phyloP scores from a whole-genome alignment of 2,888 invertebrate species.

The Eulithis testata region DNA sequence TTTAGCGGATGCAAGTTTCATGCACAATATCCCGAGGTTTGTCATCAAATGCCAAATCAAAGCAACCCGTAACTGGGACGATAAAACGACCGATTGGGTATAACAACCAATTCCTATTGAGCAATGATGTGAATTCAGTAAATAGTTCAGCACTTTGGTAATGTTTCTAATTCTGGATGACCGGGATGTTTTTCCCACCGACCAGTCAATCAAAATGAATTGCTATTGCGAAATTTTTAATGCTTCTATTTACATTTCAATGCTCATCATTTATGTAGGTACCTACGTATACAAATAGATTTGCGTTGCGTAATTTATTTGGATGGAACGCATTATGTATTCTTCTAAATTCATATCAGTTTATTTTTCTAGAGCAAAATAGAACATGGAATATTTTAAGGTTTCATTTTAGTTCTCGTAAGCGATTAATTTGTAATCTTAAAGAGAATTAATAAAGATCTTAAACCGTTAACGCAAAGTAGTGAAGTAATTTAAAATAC shows the following conservation, averaged over 20 bases:
- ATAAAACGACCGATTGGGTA: conserved; percentile 11
- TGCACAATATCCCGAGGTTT: conserved; percentile 49
- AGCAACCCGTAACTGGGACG: conserved; percentile 37
- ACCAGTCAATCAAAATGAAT: conserved; percentile 48
- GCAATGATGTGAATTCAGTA: conserved; percentile 28
- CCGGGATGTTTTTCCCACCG: conserved; percentile 40
- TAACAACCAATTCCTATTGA: conserved; percentile 46
- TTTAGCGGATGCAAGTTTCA: conserved; percentile 37
- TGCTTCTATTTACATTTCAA: conserved; percentile 36
- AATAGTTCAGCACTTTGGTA: conserved; percentile 8
- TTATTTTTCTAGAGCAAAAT: too few relatives aligned
- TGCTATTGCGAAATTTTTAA: conserved; percentile 55
- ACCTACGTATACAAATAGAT: conserved; percentile 10
- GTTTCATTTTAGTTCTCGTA: too few relatives aligned
- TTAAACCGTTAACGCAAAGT: too few relatives aligned
- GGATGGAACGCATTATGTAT: background rate
- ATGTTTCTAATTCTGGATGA: conserved; percentile 51
- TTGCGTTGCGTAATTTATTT: conserved; percentile 16
- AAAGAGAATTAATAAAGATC: too few relatives aligned
- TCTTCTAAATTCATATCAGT: too few relatives aligned
- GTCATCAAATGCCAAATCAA: conserved; percentile 40
- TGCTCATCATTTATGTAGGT: conserved; percentile 4
- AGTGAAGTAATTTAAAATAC: too few relatives aligned
- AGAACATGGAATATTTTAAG: too few relatives aligned
- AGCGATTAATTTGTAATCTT: too few relatives aligned